Conservation (phyloP, 2,888 invertebrate species). For the Stenchaetothrips biformis region DNA sequence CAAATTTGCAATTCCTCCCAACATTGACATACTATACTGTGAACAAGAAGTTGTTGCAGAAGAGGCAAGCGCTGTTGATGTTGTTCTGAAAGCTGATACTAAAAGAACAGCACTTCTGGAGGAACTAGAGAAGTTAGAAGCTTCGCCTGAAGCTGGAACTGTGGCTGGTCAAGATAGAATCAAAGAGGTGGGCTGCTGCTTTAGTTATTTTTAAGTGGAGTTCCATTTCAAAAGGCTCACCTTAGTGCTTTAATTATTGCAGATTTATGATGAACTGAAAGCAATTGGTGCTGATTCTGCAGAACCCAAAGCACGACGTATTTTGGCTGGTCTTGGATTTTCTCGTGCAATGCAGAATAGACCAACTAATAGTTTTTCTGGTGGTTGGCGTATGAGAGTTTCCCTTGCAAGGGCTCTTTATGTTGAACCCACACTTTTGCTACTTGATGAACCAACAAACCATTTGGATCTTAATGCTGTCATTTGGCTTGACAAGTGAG, state of each 20-base stretch:
- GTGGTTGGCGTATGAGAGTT: slow-evolving; percentile 68
- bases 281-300: slow-evolving; percentile 98
- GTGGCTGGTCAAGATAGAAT: slow-evolving; percentile 69
- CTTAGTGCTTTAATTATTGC: slow-evolving; percentile 36
- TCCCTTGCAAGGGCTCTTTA: slow-evolving; percentile 61
- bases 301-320: slow-evolving; percentile 91
- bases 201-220: not conserved
- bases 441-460: slow-evolving; percentile 65
- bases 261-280: slow-evolving; percentile 90
- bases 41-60: slow-evolving; percentile 98
- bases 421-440: slow-evolving; percentile 59
- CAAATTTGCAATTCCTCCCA: slow-evolving; percentile 89
- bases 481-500: slow-evolving; percentile 98
- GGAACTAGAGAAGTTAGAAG: slow-evolving; percentile 79
- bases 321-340: slow-evolving; percentile 96
- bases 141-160: slow-evolving; percentile 61
- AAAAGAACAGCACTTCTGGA: slow-evolving; percentile 76
- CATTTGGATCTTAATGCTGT: slow-evolving; percentile 83
- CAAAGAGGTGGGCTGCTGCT: slow-evolving; percentile 59
- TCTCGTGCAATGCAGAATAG: slow-evolving; percentile 66
- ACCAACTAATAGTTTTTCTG: slow-evolving; percentile 62
- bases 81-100: slow-evolving; percentile 88
- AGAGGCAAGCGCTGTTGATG: slow-evolving; percentile 86
- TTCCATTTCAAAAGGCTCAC: not conserved
- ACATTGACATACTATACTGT: slow-evolving; percentile 93